Evolutionary conservation across 2,888 invertebrate genomes (phyloP).

Genomic region (Drosophila pegasa): DNA sequence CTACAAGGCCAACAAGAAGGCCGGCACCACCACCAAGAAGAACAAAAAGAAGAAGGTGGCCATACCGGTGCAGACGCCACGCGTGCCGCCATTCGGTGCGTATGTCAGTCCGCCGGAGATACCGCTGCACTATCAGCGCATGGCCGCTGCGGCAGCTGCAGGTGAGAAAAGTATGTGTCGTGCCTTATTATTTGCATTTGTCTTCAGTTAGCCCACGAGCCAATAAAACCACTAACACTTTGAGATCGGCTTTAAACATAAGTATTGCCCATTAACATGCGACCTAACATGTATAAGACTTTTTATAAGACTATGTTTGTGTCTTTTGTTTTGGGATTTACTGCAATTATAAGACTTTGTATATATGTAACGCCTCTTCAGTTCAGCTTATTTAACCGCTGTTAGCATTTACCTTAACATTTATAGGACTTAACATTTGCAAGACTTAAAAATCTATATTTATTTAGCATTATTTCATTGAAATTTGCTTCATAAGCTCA

Average conservation of each 20-base stretch:
- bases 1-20: slow-evolving; percentile 89
- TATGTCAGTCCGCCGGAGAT: slow-evolving; percentile 89
- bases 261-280: background rate
- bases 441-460: too few relatives aligned
- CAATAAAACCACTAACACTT: background rate
- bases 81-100: slow-evolving; percentile 90
- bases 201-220: background rate
- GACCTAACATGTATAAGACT: background rate
- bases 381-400: background rate
- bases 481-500: too few relatives aligned
- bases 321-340: background rate
- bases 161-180: slow-evolving; percentile 84
- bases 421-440: background rate
- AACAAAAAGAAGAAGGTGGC: slow-evolving; percentile 90
- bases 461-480: too few relatives aligned
- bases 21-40: slow-evolving; percentile 88
- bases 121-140: slow-evolving; percentile 86
- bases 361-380: background rate
- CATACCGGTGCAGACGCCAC: slow-evolving; percentile 94
- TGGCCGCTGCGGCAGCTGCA: slow-evolving; percentile 71
- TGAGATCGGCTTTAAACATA: background rate
- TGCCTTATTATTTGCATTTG: slow-evolving; percentile 23
- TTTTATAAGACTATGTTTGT: background rate
- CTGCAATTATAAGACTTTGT: background rate
- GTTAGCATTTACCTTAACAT: background rate